Evolutionary conservation across 2,888 invertebrate species (phyloP), one percentile per base, ranked within the genome.

Genomic region (Drosophila differens): DNA sequence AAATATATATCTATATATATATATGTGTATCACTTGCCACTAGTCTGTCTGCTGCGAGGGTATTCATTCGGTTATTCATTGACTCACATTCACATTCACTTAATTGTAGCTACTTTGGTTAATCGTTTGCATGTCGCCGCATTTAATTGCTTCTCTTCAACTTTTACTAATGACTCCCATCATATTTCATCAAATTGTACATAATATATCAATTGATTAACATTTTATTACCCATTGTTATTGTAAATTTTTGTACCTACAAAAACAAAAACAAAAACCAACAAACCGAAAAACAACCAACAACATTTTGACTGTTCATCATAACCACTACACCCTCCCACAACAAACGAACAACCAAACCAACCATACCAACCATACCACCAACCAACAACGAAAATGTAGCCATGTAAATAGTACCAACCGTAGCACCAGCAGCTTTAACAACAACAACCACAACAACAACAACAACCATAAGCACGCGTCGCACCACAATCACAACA

Each of bases 341-440:
- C 25, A 51, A 72, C 76, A 76, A 67, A 59, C 37, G 53, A 61
- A 28, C 28, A 70, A 55, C 28, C 37, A 41, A 41, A 28, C 28
- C 68, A 55, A 76, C 33, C 44, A 53, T 51, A 59, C 61, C 65
- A 70, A 76, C 72, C 79, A n/a, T n/a, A 73, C 16, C 16, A 70
- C 44, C 37, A 35, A 54, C 61, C 32, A 35, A 54, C 61, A 70
- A 77, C 77, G 79, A 79, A 66, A 72, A 74, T 79, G 91, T 92
- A 91, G 91, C 89, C 91, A 89, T 91, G 87, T 91, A 91, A 89
- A 90, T 89, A 91, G 91, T 92, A 92, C 85, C 90, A 89, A 91
- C 74, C 87, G 84, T 82, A 89, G 81, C 83, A 82, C 79, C 82
- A 88, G 59, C 64, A 84, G 70, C 75, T 70, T 65, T 68, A 86